A percentile compares a stretch with the other conserved stretches of the same genome.
Conservation (phyloP, 2,113 vertebrate genomes). For the Sterna hirundo region DNA sequence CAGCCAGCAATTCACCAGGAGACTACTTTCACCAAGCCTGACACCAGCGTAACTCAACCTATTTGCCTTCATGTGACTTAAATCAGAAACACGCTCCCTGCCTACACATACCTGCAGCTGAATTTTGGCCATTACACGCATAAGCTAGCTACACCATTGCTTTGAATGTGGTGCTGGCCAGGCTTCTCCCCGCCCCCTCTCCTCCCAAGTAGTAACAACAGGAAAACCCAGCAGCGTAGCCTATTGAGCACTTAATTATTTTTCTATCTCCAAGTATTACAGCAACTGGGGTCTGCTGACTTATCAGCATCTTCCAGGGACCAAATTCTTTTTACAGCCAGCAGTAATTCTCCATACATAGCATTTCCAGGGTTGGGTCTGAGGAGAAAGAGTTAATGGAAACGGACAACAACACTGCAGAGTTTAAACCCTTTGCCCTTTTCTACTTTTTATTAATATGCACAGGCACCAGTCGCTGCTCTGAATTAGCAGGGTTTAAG, state of each 20-base stretch:
- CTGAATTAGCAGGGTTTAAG: conserved; percentile 43
- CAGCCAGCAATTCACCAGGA: neutral
- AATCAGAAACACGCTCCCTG: neutral
- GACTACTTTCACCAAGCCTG: neutral
- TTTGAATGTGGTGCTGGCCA: neutral
- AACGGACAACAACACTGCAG: conserved; percentile 3
- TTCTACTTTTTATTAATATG: conserved; percentile 52
- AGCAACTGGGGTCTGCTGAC: neutral
- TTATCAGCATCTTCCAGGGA: conserved; percentile 38
- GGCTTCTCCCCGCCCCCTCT: neutral
- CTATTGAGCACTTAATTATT: conserved; percentile 26
- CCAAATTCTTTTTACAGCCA: neutral
- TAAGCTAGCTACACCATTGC: neutral
- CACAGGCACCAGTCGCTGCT: conserved; percentile 2
- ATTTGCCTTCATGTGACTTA: neutral
- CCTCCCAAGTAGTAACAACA: neutral
- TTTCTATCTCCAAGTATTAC: neutral
- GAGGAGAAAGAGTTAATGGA: conserved; percentile 52
- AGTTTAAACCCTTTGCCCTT: conserved; percentile 38
- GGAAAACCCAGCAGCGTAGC: neutral
- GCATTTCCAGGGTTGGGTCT: neutral
- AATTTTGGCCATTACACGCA: neutral
- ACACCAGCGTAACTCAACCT: neutral
- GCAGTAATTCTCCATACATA: neutral
- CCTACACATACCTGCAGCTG: neutral